Base-by-base conservation (phyloP, 1,140 invertebrate genomes). In the Oreohelix idahoensis region DNA sequence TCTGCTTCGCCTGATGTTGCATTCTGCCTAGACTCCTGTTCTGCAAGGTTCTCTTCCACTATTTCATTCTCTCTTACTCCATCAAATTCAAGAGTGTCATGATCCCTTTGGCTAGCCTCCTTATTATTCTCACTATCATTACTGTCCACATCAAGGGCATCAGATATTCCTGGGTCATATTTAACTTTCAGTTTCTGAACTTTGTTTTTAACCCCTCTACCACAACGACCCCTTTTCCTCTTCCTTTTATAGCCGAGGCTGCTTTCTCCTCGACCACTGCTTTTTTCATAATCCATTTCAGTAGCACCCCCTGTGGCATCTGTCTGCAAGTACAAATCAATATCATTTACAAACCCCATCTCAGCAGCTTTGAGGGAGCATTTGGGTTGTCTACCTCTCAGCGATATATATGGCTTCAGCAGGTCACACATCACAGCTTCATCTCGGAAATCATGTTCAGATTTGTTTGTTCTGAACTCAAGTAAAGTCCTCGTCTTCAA, bases 321-420 rank as follows among this genome's bases (percentile, higher is more conserved):
- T 35, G 38, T 66, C 11, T 36, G 36, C 69, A 32, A 42, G 42
- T 35, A 70, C 4, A 49, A 5, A 38, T 71, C 79, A 39, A 35
- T 29, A 36, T 38, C 35, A n/a, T 36, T 35, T 1, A 80, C 58
- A 36, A 66, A 80, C 1, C 79, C 79, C 71, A 75, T 58, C n/a
- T 58, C 36, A 17, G 35, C 13, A 74, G 51, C 42, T 63, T 82
- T 82, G 35, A 39, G 32, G 0, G 70, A 74, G 17, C 58, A 63
- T 66, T 63, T 74, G 15, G 49, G 71, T 20, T 74, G 69, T n/a
- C 80, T 38, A 11, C 80, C 80, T 39, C 51, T 69, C 1, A 45
- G 35, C 0, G 80, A 82, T 17, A 82, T 45, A 75, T 74, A 82
- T 8, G 80, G 80, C 70, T 38, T 29, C 11, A 82, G 49, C 20